Percentiles rank a stretch among this genome's conserved stretches.
phyloP scores from a whole-genome alignment of 2,888 invertebrate species.

The Atrina japonica region DNA sequence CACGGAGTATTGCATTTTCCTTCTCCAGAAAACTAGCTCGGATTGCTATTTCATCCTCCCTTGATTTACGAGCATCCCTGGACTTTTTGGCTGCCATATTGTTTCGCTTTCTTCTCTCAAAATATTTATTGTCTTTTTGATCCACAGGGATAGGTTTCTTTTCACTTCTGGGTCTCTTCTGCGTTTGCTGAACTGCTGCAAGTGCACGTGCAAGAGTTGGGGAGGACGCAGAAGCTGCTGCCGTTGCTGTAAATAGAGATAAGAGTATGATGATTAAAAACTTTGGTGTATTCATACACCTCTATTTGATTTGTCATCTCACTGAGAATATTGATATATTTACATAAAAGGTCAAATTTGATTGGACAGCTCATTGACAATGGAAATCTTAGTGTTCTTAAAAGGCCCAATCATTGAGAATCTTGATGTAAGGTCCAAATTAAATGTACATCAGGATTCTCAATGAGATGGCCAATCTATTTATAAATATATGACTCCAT shows the following conservation, averaged over 20 bases:
- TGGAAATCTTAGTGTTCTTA: no score
- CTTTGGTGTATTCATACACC: no score
- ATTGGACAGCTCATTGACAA: no score
- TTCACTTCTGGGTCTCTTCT: slow-evolving; percentile 75
- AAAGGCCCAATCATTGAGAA: no score
- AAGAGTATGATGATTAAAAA: background rate
- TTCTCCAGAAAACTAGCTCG: slow-evolving; percentile 92
- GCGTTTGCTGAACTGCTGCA: slow-evolving; percentile 65
- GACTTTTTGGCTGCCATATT: slow-evolving; percentile 96
- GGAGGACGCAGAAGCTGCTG: slow-evolving; percentile 51
- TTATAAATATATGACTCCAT: no score
- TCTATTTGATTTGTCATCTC: background rate
- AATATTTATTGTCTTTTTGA: slow-evolving; percentile 94
- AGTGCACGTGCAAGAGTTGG: slow-evolving; percentile 68
- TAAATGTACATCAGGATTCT: no score
- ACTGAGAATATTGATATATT: background rate
- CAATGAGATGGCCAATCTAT: no score
- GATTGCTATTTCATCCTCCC: slow-evolving; percentile 94
- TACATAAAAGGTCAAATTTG: background rate
- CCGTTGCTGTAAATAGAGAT: slow-evolving; percentile 30
- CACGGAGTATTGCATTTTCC: slow-evolving; percentile 92
- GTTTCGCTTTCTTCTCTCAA: slow-evolving; percentile 91
- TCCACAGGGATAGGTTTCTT: slow-evolving; percentile 91
- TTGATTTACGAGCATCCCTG: slow-evolving; percentile 90
- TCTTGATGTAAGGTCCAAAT: no score